Conservation (phyloP, 2,888 invertebrate genomes). For the Pyrocoelia pectoralis region DNA sequence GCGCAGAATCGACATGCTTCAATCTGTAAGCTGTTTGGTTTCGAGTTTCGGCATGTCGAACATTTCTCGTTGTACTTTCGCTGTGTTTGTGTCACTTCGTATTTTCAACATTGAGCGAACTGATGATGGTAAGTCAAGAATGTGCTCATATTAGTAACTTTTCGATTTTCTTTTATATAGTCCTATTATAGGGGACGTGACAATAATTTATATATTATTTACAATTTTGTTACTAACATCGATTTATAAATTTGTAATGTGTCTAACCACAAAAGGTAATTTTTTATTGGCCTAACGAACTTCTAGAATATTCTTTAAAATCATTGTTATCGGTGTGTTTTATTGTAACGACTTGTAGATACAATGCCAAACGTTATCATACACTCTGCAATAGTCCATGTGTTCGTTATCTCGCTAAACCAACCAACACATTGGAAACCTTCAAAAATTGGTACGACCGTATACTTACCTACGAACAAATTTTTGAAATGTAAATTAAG, state of each 20-base stretch:
- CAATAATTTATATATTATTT: not conserved
- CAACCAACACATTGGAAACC: too few species aligned
- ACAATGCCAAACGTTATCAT: too few species aligned
- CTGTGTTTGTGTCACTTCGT: not conserved
- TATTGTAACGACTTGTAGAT: conserved; percentile 7
- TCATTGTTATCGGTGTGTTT: not conserved
- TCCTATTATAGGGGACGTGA: too few species aligned
- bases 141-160: conserved; percentile 1
- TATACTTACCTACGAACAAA: too few species aligned
- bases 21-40: not conserved
- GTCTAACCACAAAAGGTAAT: too few species aligned
- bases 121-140: conserved; percentile 76
- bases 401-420: too few species aligned
- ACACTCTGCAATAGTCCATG: too few species aligned
- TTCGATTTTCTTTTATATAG: not conserved
- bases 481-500: not conserved
- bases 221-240: conserved; percentile 9
- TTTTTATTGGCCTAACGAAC: not conserved
- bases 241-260: conserved; percentile 3
- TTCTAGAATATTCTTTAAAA: too few species aligned
- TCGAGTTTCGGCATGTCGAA: too few species aligned
- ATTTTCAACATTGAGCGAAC: conserved; percentile 80
- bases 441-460: too few species aligned
- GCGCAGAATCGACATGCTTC: conserved; percentile 2
- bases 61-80: not conserved